Evolutionary conservation across 2,113 vertebrate genomes (phyloP).

Genomic region (Ellobius talpinus): DNA sequence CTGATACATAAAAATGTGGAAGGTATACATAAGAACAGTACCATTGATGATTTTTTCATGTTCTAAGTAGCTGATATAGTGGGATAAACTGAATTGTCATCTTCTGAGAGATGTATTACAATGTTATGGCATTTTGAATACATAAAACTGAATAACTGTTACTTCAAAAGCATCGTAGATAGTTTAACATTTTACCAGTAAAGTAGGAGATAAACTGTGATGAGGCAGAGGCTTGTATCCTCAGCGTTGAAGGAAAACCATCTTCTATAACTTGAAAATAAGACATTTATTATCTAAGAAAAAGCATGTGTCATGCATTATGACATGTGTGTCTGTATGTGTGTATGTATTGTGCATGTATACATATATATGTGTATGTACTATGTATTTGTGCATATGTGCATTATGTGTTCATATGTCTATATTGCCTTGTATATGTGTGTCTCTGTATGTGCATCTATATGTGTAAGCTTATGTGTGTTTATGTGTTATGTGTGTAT

Average conservation of each 20-base stretch:
- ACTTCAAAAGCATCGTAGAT: conserved; percentile 29
- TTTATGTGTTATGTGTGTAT: neutral
- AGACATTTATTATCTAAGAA: neutral
- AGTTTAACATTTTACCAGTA: neutral
- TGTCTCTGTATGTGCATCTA: neutral
- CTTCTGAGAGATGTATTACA: neutral
- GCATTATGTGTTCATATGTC: neutral
- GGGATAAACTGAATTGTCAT: neutral
- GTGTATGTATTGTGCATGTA: neutral
- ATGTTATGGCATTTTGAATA: neutral
- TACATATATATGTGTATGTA: too few species aligned
- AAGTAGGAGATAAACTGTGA: neutral
- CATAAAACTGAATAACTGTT: neutral
- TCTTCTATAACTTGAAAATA: neutral
- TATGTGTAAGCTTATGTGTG: too few species aligned
- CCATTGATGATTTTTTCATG: neutral
- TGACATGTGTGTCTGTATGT: neutral
- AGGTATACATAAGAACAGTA: neutral
- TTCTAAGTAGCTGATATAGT: neutral
- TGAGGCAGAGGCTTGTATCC: neutral
- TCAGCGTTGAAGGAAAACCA: conserved; percentile 32
- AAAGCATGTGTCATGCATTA: neutral
- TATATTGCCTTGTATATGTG: neutral
- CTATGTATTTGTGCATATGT: neutral
- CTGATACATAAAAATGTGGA: neutral